Base-by-base conservation (phyloP, 2,888 invertebrate genomes). In the Acronicta alni region DNA sequence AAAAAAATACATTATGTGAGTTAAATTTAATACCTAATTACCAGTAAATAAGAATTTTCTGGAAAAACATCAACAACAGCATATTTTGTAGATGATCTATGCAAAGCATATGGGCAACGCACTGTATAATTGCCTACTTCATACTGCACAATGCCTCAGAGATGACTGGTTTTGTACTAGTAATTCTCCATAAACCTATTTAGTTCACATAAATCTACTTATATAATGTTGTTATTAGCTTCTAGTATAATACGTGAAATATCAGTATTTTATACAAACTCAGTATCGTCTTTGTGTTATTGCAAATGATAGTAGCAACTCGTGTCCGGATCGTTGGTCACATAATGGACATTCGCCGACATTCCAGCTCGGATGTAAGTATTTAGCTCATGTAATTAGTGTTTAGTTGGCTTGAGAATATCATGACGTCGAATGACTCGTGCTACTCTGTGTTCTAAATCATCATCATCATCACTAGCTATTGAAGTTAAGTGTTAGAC, bases 321-420 rank as follows among this genome's bases (percentile, higher is more conserved):
- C 72, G 67, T 68, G 72, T 71, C 8, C 18, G 15, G 23, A 58
- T 72, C 41, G 16, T 58, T 47, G 17, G 41, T 39, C 20, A 9
- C 37, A 57, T 38, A 60, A 46, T 49, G 49, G 20, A 48, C 16
- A 43, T 51, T 57, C 17, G 45, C 56, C 54, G 39, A 49, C 56
- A 73, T 73, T 68, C 49, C 9, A 7, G 7, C 42, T 52, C 38
- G 15, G 45, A 55, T 47, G n/a, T 37, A 18, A 42, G 64, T 67
- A 47, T 67, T 67, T 49, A 48, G 54, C 17, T 44, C 44, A 18
- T 38, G 32, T 26, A 43, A 67, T 72, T 60, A 51, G 53, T 51
- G 56, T 59, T 52, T 14, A 38, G 15, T 41, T 17, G 23, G 37
- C 9, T 52, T 30, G 35, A n/a, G 32, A 46, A 49, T 41, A 59